A percentile compares a stretch with the other conserved stretches of the same genome.
phyloP scores from a whole-genome alignment of 2,888 invertebrate species.

The Euclidia mi region DNA sequence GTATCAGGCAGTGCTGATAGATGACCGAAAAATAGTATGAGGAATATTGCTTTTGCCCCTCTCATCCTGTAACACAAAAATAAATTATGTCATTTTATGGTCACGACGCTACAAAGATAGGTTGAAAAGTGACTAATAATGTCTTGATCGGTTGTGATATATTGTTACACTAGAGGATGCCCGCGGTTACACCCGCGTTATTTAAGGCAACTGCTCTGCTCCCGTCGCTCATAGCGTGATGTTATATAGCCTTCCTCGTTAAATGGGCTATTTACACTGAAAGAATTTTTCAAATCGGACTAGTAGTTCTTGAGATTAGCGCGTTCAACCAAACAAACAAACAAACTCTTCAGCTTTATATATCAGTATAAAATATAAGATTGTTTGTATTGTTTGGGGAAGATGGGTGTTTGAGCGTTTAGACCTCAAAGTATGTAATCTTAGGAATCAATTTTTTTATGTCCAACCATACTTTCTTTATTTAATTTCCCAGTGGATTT shows the following conservation, averaged over 20 bases:
- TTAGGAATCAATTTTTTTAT: constrained; percentile 3
- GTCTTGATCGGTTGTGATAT: background rate
- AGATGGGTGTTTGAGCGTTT: background rate
- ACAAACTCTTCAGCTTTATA: background rate
- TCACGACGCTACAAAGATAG: constrained; percentile 2
- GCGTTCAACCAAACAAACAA: too few relatives aligned
- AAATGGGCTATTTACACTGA: too few relatives aligned
- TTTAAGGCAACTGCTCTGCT: too few relatives aligned
- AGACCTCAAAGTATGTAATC: background rate
- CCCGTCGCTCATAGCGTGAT: too few relatives aligned
- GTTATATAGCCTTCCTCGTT: too few relatives aligned
- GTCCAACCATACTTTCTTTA: constrained; percentile 24
- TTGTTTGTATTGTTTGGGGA: too few relatives aligned
- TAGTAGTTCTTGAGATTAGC: too few relatives aligned
- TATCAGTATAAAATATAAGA: background rate
- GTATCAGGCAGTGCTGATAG: constrained; percentile 88
- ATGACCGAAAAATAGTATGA: constrained; percentile 84
- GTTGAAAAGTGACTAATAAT: background rate
- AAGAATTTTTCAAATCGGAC: too few relatives aligned
- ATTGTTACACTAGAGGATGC: background rate
- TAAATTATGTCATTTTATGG: constrained; percentile 31
- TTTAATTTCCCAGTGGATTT: constrained; percentile 32
- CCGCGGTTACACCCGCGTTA: too few relatives aligned
- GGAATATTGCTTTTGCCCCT: constrained; percentile 79
- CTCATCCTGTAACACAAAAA: constrained; percentile 82